phyloP scores from a whole-genome alignment of 2,113 vertebrate genomes.

The Leucopternis melanops region DNA sequence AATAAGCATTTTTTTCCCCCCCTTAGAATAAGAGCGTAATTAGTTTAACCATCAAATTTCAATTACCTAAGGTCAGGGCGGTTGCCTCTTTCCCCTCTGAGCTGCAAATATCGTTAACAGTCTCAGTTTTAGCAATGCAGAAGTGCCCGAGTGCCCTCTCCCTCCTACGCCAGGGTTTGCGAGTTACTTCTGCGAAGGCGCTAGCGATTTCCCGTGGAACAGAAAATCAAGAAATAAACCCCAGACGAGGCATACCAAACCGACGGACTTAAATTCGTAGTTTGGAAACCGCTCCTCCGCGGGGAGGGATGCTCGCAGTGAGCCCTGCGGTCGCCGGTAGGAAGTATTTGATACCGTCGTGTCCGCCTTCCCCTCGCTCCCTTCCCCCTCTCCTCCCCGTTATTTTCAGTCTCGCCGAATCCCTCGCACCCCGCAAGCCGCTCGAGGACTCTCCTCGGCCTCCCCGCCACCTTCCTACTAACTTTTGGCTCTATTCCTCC shows the following conservation, averaged over 20 bases:
- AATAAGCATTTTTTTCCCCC: neutral
- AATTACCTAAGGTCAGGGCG: conserved; percentile 66
- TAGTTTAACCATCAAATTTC: conserved; percentile 74
- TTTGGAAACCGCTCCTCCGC: neutral
- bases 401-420: neutral
- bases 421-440: neutral
- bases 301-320: neutral
- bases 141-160: conserved; percentile 22
- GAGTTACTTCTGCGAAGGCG: neutral
- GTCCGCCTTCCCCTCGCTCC: neutral
- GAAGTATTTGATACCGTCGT: neutral
- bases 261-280: neutral
- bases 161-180: neutral
- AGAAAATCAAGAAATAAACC: neutral
- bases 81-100: conserved; percentile 43
- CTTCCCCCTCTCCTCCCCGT: neutral
- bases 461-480: neutral
- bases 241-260: neutral
- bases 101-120: conserved; percentile 54
- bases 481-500: neutral
- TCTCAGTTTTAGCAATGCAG: conserved; percentile 39
- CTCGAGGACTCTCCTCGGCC: neutral
- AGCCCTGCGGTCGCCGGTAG: neutral
- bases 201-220: neutral
- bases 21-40: conserved; percentile 62